Percentiles rank a stretch among this genome's conserved stretches.
phyloP scores from a whole-genome alignment of 2,797 vertebrate species.

The Buphagus erythrorhynchus region DNA sequence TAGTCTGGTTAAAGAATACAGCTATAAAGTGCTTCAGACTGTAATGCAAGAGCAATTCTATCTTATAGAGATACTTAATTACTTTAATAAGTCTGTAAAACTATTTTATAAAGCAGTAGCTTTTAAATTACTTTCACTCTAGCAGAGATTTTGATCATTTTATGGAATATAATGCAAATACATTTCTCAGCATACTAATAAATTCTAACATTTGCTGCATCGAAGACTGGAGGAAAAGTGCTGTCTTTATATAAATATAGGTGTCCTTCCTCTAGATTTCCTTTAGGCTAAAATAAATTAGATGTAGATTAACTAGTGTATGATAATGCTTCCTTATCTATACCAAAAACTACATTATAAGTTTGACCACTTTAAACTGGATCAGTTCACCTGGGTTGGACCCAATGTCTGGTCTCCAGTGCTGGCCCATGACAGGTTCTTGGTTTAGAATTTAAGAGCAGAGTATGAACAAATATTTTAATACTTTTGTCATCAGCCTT shows the following conservation, averaged over 20 bases:
- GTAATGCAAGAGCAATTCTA: slow-evolving; percentile 29
- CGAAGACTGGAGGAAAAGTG: not conserved
- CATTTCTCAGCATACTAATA: slow-evolving; percentile 44
- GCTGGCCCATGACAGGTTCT: not conserved
- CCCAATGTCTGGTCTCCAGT: not conserved
- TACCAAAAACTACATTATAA: not conserved
- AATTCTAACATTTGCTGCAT: not conserved
- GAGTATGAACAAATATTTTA: not conserved
- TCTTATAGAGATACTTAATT: slow-evolving; percentile 44
- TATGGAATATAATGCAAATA: slow-evolving; percentile 34
- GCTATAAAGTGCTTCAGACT: slow-evolving; percentile 24
- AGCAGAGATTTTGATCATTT: slow-evolving; percentile 13
- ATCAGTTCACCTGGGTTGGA: not conserved
- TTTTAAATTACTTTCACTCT: slow-evolving; percentile 52
- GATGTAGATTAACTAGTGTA: not conserved
- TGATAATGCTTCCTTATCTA: not conserved
- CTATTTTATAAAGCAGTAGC: slow-evolving; percentile 36
- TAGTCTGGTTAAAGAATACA: not conserved
- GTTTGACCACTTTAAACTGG: not conserved
- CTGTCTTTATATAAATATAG: not conserved
- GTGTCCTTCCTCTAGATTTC: not conserved
- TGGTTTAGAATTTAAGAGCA: not conserved
- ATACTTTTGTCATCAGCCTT: not conserved
- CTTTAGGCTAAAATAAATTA: not conserved
- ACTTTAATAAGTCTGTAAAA: slow-evolving; percentile 62